Base-by-base conservation (phyloP, 2,113 vertebrate species). In the Colistium nudipinnis region DNA sequence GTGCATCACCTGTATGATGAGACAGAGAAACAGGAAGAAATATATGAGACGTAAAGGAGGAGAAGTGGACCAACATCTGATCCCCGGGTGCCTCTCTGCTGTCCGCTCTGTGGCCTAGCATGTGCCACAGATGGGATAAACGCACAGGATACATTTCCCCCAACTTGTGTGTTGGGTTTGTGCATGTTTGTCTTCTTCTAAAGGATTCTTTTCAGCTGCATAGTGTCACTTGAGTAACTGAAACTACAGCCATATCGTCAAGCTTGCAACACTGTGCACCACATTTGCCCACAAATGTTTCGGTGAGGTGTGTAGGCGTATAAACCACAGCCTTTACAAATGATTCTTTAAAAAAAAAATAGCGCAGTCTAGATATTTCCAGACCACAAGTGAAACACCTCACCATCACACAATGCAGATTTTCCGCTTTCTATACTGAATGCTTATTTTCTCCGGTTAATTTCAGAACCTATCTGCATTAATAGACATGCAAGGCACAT, bases 261-360 rank as follows among this genome's bases (percentile, higher is more conserved):
- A 11, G 55, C 52, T 64, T 71, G 36, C 35, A 74, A 59, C 54
- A 77, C 27, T 17, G n/a, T 74, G 55, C 33, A 12, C 39, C 67
- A 83, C 70, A 64, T 68, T 78, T 73, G 20, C 71, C 87, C 89
- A 54, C 92, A 91, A 70, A 62, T 35, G 82, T 88, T 86, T 88
- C 87, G 82, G 59, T 88, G 69, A 60, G 33, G 76, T 55, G 69
- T 64, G 78, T 72, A 62, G 79, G 75, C 82, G 68, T 70, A 11
- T 2, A 84, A 91, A 86, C 87, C 84, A 63, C 80, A 82, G 49
- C 53, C 62, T 70, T 79, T 74, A 81, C 48, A 78, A 76, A 47
- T 73, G 43, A 62, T 54, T 56, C 22, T 35, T 47, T 70, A 38
- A 78, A 39, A 31, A 11, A 59, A 54, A 47, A 55, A 39, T 24